These are phyloP conservation scores for Eristalinus aeneus DNA, from an alignment of 2,888 invertebrate genomes.

Conservation along the genomic window DNA sequence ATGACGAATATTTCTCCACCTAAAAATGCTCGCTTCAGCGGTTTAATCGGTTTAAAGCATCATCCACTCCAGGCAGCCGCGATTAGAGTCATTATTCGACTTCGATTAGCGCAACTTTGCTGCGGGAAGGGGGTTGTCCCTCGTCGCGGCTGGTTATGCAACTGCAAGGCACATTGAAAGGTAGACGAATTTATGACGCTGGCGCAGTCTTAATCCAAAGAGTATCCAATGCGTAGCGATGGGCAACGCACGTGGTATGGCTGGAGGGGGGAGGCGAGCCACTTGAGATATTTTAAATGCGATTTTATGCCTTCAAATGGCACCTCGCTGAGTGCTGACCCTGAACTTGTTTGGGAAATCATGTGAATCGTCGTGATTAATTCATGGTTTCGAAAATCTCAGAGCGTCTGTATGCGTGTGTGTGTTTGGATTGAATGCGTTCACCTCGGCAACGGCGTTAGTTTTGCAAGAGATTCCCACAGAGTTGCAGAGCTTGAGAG, in stretches of 20 bases:
- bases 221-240: background rate
- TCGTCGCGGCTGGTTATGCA: conserved; percentile 13
- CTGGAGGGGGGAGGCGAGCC: background rate
- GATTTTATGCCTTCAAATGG: background rate
- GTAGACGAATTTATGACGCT: conserved; percentile 6
- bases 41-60: conserved; percentile 11
- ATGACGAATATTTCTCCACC: background rate
- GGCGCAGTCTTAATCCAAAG: conserved; percentile 1
- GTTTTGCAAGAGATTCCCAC: conserved; percentile 17
- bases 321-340: conserved; percentile 30
- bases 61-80: conserved; percentile 6
- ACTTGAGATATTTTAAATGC: background rate
- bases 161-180: conserved; percentile 23
- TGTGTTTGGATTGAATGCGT: background rate
- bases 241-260: background rate
- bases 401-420: background rate
- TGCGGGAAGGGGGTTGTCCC: background rate
- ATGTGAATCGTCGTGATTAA: conserved; percentile 7
- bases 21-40: background rate
- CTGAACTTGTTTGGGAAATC: conserved; percentile 56
- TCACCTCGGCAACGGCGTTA: background rate
- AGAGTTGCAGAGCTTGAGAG: background rate
- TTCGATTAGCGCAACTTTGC: conserved; percentile 25
- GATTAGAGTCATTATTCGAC: background rate
- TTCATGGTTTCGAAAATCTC: conserved; percentile 17